phyloP scores from a whole-genome alignment of 2,888 invertebrate species.

The Xestia rhomboidea region DNA sequence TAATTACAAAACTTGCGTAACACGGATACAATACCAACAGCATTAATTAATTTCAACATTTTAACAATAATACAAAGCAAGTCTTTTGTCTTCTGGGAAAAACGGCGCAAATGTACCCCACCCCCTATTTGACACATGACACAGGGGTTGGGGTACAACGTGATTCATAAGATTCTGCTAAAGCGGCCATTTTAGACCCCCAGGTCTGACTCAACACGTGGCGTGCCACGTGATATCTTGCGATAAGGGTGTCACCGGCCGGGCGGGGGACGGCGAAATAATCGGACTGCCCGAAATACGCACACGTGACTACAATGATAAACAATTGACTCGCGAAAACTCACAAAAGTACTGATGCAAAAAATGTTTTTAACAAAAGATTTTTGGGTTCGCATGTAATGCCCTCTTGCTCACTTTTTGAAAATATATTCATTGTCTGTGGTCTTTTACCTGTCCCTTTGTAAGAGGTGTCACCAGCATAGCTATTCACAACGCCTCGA shows the following conservation, averaged over 20 bases:
- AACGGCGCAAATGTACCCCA: not conserved
- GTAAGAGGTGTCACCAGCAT: not conserved
- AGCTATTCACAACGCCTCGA: too few species aligned
- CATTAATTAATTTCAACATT: not conserved
- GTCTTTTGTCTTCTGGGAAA: not conserved
- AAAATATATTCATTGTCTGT: not conserved
- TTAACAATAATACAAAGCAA: not conserved
- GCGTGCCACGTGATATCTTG: not conserved
- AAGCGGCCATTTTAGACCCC: too few species aligned
- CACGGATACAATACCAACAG: not conserved
- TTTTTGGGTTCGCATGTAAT: not conserved
- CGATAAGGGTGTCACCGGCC: not conserved
- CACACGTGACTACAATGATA: constrained; percentile 25
- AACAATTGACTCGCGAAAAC: not conserved
- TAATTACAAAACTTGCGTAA: constrained; percentile 8
- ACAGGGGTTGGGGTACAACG: too few species aligned
- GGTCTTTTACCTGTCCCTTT: not conserved
- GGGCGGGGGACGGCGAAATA: not conserved
- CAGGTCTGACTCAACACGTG: not conserved
- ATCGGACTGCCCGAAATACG: not conserved
- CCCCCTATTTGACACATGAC: too few species aligned
- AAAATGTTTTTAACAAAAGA: not conserved
- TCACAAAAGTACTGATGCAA: not conserved
- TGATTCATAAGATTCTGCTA: too few species aligned
- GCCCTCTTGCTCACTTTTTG: not conserved